Base-by-base conservation (phyloP, 2,113 vertebrate genomes). In the Donacobius atricapilla region DNA sequence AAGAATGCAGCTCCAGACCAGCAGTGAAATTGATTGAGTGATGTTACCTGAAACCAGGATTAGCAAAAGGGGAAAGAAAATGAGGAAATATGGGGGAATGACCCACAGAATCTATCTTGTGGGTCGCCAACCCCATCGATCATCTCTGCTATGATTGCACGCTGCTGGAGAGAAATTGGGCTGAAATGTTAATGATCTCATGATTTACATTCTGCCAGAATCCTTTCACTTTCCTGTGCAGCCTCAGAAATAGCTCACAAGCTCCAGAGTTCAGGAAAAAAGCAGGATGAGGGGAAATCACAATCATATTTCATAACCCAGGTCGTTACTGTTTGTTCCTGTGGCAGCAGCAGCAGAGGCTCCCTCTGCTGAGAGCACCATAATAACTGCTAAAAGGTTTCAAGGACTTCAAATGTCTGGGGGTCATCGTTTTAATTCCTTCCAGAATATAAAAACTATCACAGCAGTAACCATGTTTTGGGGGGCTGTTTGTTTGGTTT, bases 171-270 rank as follows among this genome's bases (percentile, higher is more conserved):
- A 95, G 75, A 95, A 96, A 95, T 64, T 89, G 83, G 85, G 39
- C 88, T 94, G 76, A 96, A 95, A 92, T 94, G 85, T 93, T 97
- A 97, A 97, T 90, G 79, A 83, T 86, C 56, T 68, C 56, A 83
- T 90, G 82, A 93, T 96, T 95, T 96, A 96, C 95, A 93, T 94
- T 76, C 90, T 93, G 71, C 56, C 90, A 96, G 71, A 83, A 90
- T 73, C 39, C 64, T 83, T 88, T 51, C 70, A 27, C n/a, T 82
- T 94, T 76, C 22, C 44, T 81, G 60, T 84, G 54, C 71, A 89
- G 77, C 15, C 33, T 94, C 84, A 80, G 75, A 94, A 90, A 93
- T n/a, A 90, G 48, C 63, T 69, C 45, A 33, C 10, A 28, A 57
- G 30, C 42, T 91, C 39, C 57, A 79, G 70, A 94, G 56, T 57